Evolutionary conservation across 35 echinoderm and acorn worm species (phyloP), one percentile per base, ranked within the genome.

Genomic region (Holothuria glaberrima): DNA sequence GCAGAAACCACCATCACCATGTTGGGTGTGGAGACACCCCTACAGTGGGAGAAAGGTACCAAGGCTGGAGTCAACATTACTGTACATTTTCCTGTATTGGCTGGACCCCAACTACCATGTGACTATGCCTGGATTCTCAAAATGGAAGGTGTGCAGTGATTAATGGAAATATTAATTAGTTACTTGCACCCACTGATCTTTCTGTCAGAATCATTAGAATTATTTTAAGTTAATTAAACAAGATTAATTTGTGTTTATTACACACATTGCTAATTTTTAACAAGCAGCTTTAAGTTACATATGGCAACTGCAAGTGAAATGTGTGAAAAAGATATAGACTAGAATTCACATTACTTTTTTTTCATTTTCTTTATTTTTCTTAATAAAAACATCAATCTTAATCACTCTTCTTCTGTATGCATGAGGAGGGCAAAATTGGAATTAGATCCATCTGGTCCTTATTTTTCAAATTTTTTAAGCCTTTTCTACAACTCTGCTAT

Each of bases 111-210:
- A 21, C 31, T 89, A 12, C 88, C 88, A 7, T 89, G 88, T 78
- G 54, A 89, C 28, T 89, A 78, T 74, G 88, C 88, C 10, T 89
- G 88, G 88, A 70, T 89, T 21, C 88, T 89, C 34, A 89, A 89
- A 70, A 59, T 89, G 68, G 52, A 54, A 21, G 25, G 48, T 38
- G 72, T 89, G 2, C 18, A 35, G 18, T 89, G 75, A 64, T 60
- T 89, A 6, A 27, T 78, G 50, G 50, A 17, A 54, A 17, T 9
- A 54, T 54, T 0, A 69, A 69, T 69, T 7, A 67, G 63, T 67
- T 25, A 20, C 66, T 13, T 29, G 9, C 24, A 29, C 4, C 66
- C 22, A 69, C 1, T 25, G 0, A 29, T 6, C 24, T 69, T 69
- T 6, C 31, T 21, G 14, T 69, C 10, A 26, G 19, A 69, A 24